phyloP scores from a whole-genome alignment of 2,888 invertebrate genomes.

The Brassicogethes aeneus region DNA sequence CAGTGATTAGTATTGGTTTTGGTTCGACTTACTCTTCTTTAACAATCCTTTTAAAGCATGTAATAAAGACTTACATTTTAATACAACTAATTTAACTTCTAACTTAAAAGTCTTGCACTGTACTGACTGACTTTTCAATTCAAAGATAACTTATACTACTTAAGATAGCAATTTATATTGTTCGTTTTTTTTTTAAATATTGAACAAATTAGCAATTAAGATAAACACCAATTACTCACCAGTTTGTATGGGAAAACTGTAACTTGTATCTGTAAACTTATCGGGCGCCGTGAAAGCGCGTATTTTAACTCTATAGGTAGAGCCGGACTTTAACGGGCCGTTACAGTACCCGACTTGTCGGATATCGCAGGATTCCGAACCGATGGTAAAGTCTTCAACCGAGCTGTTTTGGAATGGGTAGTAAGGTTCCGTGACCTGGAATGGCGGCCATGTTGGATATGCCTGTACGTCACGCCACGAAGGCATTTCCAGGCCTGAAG shows the following conservation, averaged over 20 bases:
- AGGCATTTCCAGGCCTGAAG: conserved; percentile 74
- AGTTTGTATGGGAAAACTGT: conserved; percentile 83
- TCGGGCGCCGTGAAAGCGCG: conserved; percentile 90
- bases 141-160: no score
- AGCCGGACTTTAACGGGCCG: conserved; percentile 86
- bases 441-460: conserved; percentile 87
- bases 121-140: no score
- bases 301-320: conserved; percentile 86
- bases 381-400: conserved; percentile 83
- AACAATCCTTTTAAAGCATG: no score
- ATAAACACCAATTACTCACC: no score
- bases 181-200: no score
- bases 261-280: conserved; percentile 90
- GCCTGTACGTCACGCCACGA: conserved; percentile 89
- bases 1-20: no score
- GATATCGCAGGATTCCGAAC: conserved; percentile 72
- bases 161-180: no score
- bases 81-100: no score
- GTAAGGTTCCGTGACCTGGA: conserved; percentile 85
- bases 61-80: not conserved
- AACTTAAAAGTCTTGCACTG: no score
- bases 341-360: conserved; percentile 81
- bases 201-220: no score
- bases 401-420: conserved; percentile 77
- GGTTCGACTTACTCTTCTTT: no score